phyloP scores from a whole-genome alignment of 2,888 invertebrate species.

The Podabrus alpinus region DNA sequence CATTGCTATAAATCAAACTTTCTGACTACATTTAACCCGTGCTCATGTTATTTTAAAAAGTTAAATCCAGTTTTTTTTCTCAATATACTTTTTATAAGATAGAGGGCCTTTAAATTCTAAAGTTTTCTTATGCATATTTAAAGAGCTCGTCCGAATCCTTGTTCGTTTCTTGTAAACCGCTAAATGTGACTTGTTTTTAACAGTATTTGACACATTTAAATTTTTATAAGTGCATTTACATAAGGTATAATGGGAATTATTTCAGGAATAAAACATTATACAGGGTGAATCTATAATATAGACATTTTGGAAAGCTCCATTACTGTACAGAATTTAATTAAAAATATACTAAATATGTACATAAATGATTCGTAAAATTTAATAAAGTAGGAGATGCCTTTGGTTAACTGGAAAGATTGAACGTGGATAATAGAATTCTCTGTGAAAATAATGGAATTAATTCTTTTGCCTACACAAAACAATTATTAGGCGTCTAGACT shows the following conservation, averaged over 20 bases:
- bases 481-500: too few species aligned
- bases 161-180: neutral
- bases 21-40: slow-evolving; percentile 26
- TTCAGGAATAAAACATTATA: neutral
- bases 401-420: too few species aligned
- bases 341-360: too few species aligned
- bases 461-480: too few species aligned
- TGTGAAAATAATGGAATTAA: too few species aligned
- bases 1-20: slow-evolving; percentile 26
- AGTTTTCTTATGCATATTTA: neutral
- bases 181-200: neutral
- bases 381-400: too few species aligned
- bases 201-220: neutral
- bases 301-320: too few species aligned
- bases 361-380: too few species aligned
- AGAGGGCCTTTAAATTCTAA: neutral
- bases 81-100: slow-evolving; percentile 1
- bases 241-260: neutral
- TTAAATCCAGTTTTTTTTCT: slow-evolving; percentile 23
- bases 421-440: too few species aligned
- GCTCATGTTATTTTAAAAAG: slow-evolving; percentile 28
- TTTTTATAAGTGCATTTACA: neutral
- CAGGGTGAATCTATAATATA: neutral
- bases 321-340: too few species aligned
- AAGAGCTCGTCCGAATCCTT: neutral